Evolutionary conservation across 2,113 vertebrate species (phyloP).

Genomic region (Orthochromis malagaraziensis): DNA sequence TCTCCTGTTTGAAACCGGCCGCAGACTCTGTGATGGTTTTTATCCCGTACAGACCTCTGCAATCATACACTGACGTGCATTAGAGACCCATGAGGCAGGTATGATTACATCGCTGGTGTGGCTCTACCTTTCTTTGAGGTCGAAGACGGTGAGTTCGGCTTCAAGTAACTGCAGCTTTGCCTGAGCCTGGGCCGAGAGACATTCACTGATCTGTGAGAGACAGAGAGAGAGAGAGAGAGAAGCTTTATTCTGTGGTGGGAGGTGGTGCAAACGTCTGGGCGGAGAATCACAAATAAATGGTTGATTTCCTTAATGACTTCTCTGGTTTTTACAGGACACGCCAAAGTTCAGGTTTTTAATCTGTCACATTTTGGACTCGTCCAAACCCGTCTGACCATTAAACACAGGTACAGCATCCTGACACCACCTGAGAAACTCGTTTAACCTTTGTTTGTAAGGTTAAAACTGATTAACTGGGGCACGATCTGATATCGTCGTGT

Average conservation of each 20-base stretch:
- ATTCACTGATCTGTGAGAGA: background rate
- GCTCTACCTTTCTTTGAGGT: background rate
- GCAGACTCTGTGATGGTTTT: background rate
- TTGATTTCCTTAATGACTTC: background rate
- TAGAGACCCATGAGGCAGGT: background rate
- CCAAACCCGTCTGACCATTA: background rate
- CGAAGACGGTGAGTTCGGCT: background rate
- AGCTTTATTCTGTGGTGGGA: background rate
- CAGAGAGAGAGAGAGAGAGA: background rate
- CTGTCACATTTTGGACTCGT: background rate
- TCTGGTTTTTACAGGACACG: background rate
- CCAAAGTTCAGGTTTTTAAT: background rate
- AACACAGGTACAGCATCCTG: background rate
- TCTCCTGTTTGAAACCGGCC: background rate
- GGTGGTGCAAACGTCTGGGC: background rate
- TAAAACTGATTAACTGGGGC: background rate
- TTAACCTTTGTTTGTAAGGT: background rate
- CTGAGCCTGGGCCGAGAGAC: background rate
- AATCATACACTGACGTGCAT: background rate
- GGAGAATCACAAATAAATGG: background rate
- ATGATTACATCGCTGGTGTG: fast-evolving
- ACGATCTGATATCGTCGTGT: no score
- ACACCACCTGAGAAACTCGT: background rate
- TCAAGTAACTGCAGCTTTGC: constrained; percentile 5
- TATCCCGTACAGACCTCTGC: background rate